A percentile compares a stretch with the other conserved stretches of the same genome.
These are phyloP conservation scores for Siderastrea radians DNA, from an alignment of 92 coral and sea anemone genomes.

Conservation along the genomic window DNA sequence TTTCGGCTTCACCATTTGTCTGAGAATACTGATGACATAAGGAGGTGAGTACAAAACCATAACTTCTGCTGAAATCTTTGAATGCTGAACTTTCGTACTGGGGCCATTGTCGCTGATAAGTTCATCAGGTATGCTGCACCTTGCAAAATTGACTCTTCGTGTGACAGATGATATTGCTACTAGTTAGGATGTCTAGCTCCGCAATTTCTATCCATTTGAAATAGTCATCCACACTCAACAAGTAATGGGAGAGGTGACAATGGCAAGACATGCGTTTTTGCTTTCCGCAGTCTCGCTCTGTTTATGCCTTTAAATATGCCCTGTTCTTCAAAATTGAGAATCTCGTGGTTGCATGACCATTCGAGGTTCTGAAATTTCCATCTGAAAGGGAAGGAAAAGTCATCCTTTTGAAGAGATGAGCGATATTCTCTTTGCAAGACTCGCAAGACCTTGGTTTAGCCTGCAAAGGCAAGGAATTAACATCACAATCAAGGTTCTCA, in stretches of 20 bases:
- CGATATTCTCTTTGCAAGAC: neutral
- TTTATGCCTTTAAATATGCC: neutral
- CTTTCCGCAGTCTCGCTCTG: too few species aligned
- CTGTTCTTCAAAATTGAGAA: conserved; percentile 17
- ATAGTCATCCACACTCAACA: conserved; percentile 30
- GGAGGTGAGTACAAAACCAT: conserved; percentile 17
- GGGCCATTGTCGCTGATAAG: conserved; percentile 48
- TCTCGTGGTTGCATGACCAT: conserved; percentile 46
- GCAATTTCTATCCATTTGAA: conserved; percentile 55
- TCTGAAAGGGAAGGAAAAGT: conserved; percentile 36
- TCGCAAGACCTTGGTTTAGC: neutral
- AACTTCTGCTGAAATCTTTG: neutral
- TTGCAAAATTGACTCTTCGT: conserved; percentile 46
- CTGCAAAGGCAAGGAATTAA: neutral
- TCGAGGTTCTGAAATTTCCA: conserved; percentile 15
- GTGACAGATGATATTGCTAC: conserved; percentile 27
- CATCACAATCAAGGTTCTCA: conserved; percentile 20
- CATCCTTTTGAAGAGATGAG: neutral
- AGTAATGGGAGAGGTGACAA: too few species aligned
- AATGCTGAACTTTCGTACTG: conserved; percentile 12
- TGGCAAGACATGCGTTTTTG: too few species aligned
- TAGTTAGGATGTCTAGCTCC: conserved; percentile 22
- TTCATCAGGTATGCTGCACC: neutral
- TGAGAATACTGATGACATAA: conserved; percentile 41
- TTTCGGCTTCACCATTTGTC: conserved; percentile 38